Base-by-base conservation (phyloP, 2,888 invertebrate genomes). In the Ligdia adustata region DNA sequence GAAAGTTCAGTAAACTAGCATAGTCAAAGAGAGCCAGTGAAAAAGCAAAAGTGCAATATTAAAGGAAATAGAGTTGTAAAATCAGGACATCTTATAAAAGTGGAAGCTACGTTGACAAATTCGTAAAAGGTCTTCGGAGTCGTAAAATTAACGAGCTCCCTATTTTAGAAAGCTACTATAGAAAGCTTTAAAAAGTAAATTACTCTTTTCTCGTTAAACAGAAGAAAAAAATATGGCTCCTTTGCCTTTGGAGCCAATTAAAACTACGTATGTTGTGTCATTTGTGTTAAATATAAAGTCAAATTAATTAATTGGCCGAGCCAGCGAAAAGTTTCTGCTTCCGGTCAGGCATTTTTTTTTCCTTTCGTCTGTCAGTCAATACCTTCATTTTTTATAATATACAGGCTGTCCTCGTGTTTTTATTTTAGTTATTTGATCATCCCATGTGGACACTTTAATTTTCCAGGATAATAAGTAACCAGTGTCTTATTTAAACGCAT, bases 121-220 rank as follows among this genome's bases (percentile, higher is more conserved):
- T 49, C 42, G 42, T 16, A 43, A 48, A 43, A 49, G 48, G 48
- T 38, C 42, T 38, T 31, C 5, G 32, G 28, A 15, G 48, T 39
- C 42, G 42, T 49, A 34, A 43, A 49, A 43, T 49, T 49, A 49
- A 38, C 48, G 48, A 49, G 42, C 48, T 42, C 24, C 33, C 43
- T 37, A 35, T 26, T 41, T 33, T 38, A n/a, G n/a, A n/a, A n/a
- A n/a, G n/a, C n/a, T n/a, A 38, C 42, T 43, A 49, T 38, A 24
- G 38, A 38, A 38, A 38, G 42, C 42, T 28, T 38, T 49, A 37
- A 48, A 42, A 49, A 48, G 48, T 33, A 49, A 49, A 49, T 49
- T 43, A 42, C 42, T 20, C 38, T 28, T 20, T 20, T 33, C 33
- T 43, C 38, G 47, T 41, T 47, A 47, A 29, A 27, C 35, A 26